Conservation (phyloP, 2,113 vertebrate species). For the Cyanistes caeruleus region DNA sequence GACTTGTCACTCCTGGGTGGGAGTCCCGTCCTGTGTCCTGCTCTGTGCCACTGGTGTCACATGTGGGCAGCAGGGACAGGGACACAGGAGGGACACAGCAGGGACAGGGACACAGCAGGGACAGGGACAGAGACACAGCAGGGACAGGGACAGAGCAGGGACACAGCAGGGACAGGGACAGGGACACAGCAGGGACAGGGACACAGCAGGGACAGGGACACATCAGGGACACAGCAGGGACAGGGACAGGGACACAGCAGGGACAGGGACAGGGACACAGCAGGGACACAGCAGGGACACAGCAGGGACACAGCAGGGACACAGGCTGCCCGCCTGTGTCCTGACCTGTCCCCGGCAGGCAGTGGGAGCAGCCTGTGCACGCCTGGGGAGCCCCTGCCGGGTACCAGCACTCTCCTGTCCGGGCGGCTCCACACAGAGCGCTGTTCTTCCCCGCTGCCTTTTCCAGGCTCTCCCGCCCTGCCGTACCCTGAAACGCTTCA, state of each 20-base stretch:
- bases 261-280: background rate
- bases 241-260: too few relatives aligned
- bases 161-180: too few relatives aligned
- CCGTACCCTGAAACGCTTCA: background rate
- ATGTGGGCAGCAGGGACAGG: background rate
- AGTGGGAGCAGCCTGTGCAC: rapidly evolving
- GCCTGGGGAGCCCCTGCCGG: rapidly evolving
- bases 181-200: too few relatives aligned
- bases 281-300: too few relatives aligned
- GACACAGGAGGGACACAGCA: background rate
- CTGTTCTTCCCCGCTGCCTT: background rate
- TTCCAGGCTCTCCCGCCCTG: background rate
- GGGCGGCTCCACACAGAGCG: background rate
- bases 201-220: too few relatives aligned
- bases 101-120: too few relatives aligned
- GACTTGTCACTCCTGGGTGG: rapidly evolving
- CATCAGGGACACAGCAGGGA: background rate
- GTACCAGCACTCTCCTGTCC: background rate
- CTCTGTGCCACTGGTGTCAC: background rate
- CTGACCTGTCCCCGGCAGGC: background rate
- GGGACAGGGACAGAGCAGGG: background rate
- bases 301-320: background rate
- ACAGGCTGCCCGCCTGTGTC: background rate
- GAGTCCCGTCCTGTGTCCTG: background rate
- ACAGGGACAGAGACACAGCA: background rate